phyloP scores from a whole-genome alignment of 2,888 invertebrate species.

The Ophion ellenae region DNA sequence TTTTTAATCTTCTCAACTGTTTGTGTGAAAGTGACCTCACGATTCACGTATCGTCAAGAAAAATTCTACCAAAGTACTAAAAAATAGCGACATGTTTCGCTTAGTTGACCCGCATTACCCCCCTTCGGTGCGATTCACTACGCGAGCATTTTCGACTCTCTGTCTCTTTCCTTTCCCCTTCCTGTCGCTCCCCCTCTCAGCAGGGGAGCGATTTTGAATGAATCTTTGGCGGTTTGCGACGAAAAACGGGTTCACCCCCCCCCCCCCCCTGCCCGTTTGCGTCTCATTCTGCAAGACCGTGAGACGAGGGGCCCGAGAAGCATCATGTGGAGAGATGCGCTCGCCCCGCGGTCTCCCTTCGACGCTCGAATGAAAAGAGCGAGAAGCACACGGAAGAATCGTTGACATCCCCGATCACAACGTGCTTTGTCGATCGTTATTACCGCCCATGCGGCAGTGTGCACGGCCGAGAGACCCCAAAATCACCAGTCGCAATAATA shows the following conservation, averaged over 20 bases:
- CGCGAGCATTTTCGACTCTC: neutral
- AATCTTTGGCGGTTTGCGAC: conserved; percentile 59
- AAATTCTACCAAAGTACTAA: neutral
- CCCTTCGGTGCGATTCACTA: neutral
- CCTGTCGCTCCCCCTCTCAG: conserved; percentile 16
- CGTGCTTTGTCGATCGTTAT: conserved; percentile 62
- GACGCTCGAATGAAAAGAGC: conserved; percentile 11
- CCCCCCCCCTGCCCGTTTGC: neutral
- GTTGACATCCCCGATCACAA: conserved; percentile 64
- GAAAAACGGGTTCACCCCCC: conserved; percentile 60
- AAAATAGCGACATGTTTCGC: neutral
- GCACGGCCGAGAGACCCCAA: neutral
- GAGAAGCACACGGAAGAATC: conserved; percentile 35
- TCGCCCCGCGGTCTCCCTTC: conserved; percentile 25
- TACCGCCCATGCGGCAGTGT: conserved; percentile 21
- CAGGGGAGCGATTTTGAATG: conserved; percentile 58
- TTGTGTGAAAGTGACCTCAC: too few relatives aligned
- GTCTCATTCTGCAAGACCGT: conserved; percentile 22
- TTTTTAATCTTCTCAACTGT: too few relatives aligned
- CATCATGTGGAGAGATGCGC: conserved; percentile 41
- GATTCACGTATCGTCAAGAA: neutral
- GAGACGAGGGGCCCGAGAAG: conserved; percentile 35
- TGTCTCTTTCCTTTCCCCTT: neutral
- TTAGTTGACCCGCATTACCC: conserved; percentile 43
- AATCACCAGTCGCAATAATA: neutral